These are phyloP conservation scores for Todiramphus saurophagus DNA, from an alignment of 2,113 vertebrate genomes.

Conservation along the genomic window DNA sequence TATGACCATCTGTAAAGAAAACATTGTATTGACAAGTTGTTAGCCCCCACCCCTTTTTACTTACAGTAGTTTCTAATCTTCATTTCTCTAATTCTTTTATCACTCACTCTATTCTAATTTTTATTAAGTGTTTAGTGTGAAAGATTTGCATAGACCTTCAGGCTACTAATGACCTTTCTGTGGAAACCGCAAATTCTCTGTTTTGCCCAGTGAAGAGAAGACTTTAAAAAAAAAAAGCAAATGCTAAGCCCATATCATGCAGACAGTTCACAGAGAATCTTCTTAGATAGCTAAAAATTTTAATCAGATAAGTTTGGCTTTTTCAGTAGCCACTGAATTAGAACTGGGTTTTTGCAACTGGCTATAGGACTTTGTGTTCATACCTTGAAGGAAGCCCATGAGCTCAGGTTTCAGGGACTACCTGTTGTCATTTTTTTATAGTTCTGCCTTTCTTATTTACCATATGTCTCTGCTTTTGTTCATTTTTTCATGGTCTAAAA, in stretches of 20 bases:
- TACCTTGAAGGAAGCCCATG: neutral
- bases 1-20: neutral
- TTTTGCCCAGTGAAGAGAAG: conserved; percentile 40
- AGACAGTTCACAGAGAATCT: neutral
- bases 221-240: neutral
- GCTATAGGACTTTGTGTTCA: neutral
- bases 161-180: conserved; percentile 82
- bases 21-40: neutral
- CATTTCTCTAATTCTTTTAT: conserved; percentile 71
- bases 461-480: neutral
- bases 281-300: neutral
- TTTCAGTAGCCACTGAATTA: neutral
- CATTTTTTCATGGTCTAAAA: neutral
- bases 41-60: neutral
- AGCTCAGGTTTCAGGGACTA: neutral
- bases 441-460: neutral
- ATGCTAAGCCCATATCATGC: neutral
- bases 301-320: neutral
- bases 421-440: neutral
- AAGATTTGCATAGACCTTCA: conserved; percentile 82
- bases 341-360: neutral
- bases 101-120: conserved; percentile 55
- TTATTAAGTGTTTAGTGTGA: conserved; percentile 54
- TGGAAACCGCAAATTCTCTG: conserved; percentile 45
- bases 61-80: neutral